These are phyloP conservation scores for Amblyopsis rosae DNA, from an alignment of 2,113 vertebrate species.

Conservation along the genomic window DNA sequence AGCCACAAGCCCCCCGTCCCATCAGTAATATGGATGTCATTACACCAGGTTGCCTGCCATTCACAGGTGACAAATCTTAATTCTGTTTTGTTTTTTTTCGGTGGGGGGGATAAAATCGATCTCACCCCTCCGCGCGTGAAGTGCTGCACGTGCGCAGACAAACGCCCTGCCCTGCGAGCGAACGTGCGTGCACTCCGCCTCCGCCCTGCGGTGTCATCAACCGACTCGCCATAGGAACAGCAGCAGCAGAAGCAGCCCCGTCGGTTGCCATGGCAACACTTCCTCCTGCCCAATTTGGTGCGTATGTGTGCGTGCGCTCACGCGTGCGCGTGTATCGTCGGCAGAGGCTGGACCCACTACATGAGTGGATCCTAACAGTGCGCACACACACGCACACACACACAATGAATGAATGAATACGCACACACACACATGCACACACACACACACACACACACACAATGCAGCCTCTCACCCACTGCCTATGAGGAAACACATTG, in stretches of 20 bases:
- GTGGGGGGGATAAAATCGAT: background rate
- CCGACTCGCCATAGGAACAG: slow-evolving; percentile 46
- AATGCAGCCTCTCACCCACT: slow-evolving; percentile 7
- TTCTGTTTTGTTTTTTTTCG: slow-evolving; percentile 9
- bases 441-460: slow-evolving; percentile 41
- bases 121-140: slow-evolving; percentile 17
- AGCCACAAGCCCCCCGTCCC: slow-evolving; percentile 18
- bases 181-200: slow-evolving; percentile 31
- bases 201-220: slow-evolving; percentile 61
- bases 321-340: slow-evolving; percentile 7
- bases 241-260: slow-evolving; percentile 67
- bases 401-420: slow-evolving; percentile 62
- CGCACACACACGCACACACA: slow-evolving; percentile 50
- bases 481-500: slow-evolving; percentile 38
- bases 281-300: slow-evolving; percentile 64
- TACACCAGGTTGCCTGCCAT: slow-evolving; percentile 15
- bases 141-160: background rate
- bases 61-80: slow-evolving; percentile 19
- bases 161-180: background rate
- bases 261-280: slow-evolving; percentile 82
- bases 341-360: background rate
- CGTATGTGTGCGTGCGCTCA: slow-evolving; percentile 18
- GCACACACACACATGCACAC: slow-evolving; percentile 23
- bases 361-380: slow-evolving; percentile 6
- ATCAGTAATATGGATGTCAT: slow-evolving; percentile 26